Conservation (phyloP, 2,888 invertebrate genomes). For the Bhutanitis thaidina region DNA sequence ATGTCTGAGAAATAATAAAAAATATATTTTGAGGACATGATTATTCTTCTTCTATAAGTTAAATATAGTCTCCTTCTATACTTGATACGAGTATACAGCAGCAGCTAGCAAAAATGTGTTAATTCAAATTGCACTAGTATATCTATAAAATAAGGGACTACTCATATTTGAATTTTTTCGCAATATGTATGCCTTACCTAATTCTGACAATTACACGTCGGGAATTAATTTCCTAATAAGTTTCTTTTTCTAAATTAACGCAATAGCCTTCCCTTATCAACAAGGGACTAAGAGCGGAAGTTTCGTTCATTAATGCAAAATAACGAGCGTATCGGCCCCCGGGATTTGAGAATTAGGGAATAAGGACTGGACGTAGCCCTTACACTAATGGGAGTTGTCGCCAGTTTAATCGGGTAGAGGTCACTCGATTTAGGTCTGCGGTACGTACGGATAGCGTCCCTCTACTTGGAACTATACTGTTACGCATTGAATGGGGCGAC, state of each 20-base stretch:
- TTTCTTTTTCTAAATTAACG: slow-evolving; percentile 40
- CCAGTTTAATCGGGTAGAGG: slow-evolving; percentile 47
- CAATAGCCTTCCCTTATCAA: slow-evolving; percentile 56
- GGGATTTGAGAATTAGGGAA: slow-evolving; percentile 48
- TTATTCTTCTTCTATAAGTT: no score
- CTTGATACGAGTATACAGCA: no score
- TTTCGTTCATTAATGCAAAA: slow-evolving; percentile 67
- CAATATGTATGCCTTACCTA: no score
- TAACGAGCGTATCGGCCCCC: slow-evolving; percentile 63
- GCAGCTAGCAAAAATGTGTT: no score
- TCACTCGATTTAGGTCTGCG: slow-evolving; percentile 41
- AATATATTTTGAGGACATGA: no score
- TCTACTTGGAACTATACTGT: neutral
- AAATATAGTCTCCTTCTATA: no score
- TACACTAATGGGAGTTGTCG: slow-evolving; percentile 57
- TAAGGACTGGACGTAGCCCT: slow-evolving; percentile 47
- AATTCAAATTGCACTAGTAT: no score
- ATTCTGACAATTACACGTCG: no score
- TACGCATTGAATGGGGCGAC: neutral
- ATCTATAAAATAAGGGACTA: no score
- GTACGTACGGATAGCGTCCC: slow-evolving; percentile 16
- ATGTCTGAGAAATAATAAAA: no score
- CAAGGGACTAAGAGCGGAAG: slow-evolving; percentile 54
- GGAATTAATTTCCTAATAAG: no score
- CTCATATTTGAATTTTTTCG: no score